Percentiles rank a stretch among this genome's conserved stretches.
Conservation (phyloP, 2,888 invertebrate genomes). For the Choristoneura rosaceana region DNA sequence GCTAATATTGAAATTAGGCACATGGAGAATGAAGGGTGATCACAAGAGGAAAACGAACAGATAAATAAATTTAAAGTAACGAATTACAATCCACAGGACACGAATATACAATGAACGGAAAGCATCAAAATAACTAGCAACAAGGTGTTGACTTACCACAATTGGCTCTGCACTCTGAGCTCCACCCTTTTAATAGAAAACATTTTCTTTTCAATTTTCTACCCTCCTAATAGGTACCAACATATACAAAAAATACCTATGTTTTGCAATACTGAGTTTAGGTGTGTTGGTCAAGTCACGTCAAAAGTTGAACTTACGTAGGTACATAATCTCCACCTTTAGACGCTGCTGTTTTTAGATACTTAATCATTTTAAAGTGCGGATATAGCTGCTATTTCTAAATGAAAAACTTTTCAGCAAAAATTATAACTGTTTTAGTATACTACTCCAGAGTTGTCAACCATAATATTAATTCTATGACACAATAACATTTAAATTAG, state of each 20-base stretch:
- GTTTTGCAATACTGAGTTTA: neutral
- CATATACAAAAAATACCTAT: constrained; percentile 1
- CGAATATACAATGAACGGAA: constrained; percentile 48
- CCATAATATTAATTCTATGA: neutral
- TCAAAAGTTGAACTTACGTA: neutral
- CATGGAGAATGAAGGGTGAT: constrained; percentile 27
- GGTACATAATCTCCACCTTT: neutral
- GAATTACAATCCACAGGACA: constrained; percentile 48
- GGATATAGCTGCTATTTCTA: constrained; percentile 70
- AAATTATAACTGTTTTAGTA: neutral
- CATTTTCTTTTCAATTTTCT: constrained; percentile 48
- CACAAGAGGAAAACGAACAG: constrained; percentile 16
- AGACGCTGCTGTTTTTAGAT: constrained; percentile 10
- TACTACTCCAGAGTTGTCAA: neutral
- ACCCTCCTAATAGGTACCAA: constrained; percentile 40
- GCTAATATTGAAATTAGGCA: constrained; percentile 58
- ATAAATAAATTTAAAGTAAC: constrained; percentile 49
- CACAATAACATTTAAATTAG: too few relatives aligned
- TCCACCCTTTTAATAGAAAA: constrained; percentile 88
- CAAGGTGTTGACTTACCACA: constrained; percentile 91
- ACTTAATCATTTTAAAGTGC: constrained; percentile 5
- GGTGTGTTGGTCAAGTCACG: neutral
- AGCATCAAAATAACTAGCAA: constrained; percentile 59
- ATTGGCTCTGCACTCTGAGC: constrained; percentile 97
- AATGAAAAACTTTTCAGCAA: constrained; percentile 50